Evolutionary conservation across 2,797 vertebrate species (phyloP).

Genomic region (Pseudotriccus pelzelni): DNA sequence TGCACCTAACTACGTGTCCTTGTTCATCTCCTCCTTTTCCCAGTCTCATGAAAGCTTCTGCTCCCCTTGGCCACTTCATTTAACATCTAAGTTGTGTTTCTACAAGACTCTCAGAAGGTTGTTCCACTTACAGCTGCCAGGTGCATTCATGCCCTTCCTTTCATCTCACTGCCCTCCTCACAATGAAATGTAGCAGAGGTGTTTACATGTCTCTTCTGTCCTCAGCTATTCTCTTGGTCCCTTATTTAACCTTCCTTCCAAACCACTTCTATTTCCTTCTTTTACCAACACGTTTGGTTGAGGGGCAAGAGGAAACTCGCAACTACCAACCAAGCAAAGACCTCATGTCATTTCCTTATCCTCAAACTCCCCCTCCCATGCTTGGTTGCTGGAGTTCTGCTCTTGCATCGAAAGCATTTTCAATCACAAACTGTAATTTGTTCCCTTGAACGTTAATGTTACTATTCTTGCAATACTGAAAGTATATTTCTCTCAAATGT

Average conservation of each 20-base stretch:
- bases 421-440: not conserved
- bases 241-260: not conserved
- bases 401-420: not conserved
- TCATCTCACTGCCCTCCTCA: not conserved
- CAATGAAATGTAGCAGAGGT: not conserved
- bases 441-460: fast-evolving
- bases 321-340: not conserved
- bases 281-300: not conserved
- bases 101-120: not conserved
- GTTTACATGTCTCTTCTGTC: not conserved
- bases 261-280: not conserved
- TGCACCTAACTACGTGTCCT: not conserved
- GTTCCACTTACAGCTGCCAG: fast-evolving
- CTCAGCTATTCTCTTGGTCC: not conserved
- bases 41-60: not conserved
- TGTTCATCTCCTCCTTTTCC: not conserved
- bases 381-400: not conserved
- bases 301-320: not conserved
- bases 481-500: not conserved
- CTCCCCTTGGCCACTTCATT: not conserved
- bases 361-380: not conserved
- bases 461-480: not conserved
- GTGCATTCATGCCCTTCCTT: not conserved
- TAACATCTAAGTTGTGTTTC: not conserved
- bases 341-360: not conserved